Conservation (phyloP, 2,888 invertebrate species). For the Drosophila picticornis region DNA sequence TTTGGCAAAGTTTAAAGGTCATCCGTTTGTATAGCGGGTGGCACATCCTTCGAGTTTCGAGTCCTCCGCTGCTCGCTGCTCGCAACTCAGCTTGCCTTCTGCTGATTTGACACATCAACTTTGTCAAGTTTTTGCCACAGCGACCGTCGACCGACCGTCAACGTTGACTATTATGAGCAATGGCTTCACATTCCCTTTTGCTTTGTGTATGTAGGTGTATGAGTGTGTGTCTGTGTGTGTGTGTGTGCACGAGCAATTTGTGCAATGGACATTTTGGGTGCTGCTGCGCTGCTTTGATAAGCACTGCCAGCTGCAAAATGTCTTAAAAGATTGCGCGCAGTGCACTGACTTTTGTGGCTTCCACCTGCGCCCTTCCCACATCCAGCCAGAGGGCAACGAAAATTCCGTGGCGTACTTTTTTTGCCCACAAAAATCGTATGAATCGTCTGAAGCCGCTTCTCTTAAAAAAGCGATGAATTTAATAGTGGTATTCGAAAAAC, state of each 20-base stretch:
- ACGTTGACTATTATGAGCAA: conserved; percentile 72
- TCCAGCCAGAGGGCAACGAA: conserved; percentile 12
- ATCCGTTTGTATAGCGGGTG: conserved; percentile 57
- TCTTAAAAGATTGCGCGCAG: conserved; percentile 74
- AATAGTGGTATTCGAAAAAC: not conserved
- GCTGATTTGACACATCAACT: conserved; percentile 79
- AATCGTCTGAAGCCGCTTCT: not conserved
- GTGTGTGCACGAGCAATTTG: conserved; percentile 71
- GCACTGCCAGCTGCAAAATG: conserved; percentile 75
- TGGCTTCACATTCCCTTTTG: conserved; percentile 41
- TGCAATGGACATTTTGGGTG: conserved; percentile 76
- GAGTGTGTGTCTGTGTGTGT: conserved; percentile 21
- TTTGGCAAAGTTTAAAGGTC: conserved; percentile 83
- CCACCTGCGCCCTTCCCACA: conserved; percentile 32
- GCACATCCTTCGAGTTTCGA: conserved; percentile 35
- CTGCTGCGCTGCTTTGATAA: conserved; percentile 64
- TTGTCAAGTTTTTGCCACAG: conserved; percentile 75
- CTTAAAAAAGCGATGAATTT: not conserved
- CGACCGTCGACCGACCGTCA: conserved; percentile 45
- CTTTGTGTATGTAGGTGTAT: not conserved
- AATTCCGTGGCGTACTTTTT: conserved; percentile 11
- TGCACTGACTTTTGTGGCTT: conserved; percentile 70
- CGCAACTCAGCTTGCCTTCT: conserved; percentile 49
- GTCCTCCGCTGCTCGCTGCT: conserved; percentile 15
- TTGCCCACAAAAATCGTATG: not conserved